Conservation (phyloP, 64 coral and sea anemone genomes). For the Actinia equina region DNA sequence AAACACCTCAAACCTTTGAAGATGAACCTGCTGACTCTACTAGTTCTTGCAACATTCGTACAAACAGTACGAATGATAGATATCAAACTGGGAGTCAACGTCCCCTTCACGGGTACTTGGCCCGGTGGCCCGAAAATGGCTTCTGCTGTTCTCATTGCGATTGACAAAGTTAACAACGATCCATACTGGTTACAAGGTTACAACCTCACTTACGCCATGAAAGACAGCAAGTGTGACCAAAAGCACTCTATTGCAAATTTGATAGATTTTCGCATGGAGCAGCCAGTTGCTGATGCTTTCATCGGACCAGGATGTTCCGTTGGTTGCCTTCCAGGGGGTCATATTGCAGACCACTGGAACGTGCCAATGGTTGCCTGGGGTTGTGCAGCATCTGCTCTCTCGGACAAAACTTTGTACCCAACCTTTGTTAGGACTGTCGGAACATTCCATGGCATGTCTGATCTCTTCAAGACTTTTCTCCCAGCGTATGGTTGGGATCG, state of each 20-base stretch:
- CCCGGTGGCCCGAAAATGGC: slow-evolving; percentile 66
- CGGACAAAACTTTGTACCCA: slow-evolving; percentile 59
- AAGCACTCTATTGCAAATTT: slow-evolving; percentile 34
- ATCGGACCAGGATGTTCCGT: slow-evolving; percentile 84
- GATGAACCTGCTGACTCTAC: background rate
- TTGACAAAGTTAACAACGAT: slow-evolving; percentile 56
- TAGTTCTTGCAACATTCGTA: background rate
- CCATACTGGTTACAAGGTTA: slow-evolving; percentile 40
- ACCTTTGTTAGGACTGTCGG: slow-evolving; percentile 76
- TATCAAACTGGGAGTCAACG: slow-evolving; percentile 54
- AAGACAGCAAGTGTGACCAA: slow-evolving; percentile 42
- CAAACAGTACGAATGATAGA: background rate
- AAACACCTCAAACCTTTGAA: background rate
- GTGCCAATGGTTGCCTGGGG: slow-evolving; percentile 78
- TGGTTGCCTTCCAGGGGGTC: slow-evolving; percentile 52
- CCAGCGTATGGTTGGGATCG: slow-evolving; percentile 48
- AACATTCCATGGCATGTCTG: slow-evolving; percentile 23
- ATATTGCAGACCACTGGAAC: slow-evolving; percentile 67
- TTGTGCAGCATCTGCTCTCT: slow-evolving; percentile 36
- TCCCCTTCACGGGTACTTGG: slow-evolving; percentile 65
- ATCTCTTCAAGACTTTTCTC: slow-evolving; percentile 40
- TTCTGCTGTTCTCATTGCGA: slow-evolving; percentile 65
- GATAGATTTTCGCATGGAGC: slow-evolving; percentile 37
- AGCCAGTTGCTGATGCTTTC: slow-evolving; percentile 51
- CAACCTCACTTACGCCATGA: slow-evolving; percentile 42